These are phyloP conservation scores for Lerista edwardsae DNA, from an alignment of 2,797 vertebrate genomes.

Conservation along the genomic window DNA sequence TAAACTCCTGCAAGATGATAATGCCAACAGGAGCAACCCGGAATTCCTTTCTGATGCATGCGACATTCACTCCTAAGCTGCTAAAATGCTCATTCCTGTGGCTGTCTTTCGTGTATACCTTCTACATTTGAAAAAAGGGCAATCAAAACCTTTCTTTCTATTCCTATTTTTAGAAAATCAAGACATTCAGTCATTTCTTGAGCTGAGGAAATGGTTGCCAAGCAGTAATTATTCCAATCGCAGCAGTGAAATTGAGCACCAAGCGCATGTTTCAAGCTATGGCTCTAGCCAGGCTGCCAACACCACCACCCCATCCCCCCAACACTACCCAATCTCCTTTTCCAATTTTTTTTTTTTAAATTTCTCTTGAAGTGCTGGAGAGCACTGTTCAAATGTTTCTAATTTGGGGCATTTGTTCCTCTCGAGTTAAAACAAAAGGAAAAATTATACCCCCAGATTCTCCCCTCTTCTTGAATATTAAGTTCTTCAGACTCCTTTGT, in stretches of 20 bases:
- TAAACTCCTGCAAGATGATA: not conserved
- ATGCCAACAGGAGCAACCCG: not conserved
- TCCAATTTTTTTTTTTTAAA: constrained; percentile 39
- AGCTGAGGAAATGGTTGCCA: constrained; percentile 59
- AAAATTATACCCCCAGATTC: not conserved
- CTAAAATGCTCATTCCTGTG: not conserved
- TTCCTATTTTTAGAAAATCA: constrained; percentile 65
- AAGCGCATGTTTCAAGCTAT: constrained; percentile 51
- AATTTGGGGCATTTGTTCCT: constrained; percentile 66
- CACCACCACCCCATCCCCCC: not conserved
- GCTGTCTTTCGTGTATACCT: constrained; percentile 47
- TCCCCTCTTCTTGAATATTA: constrained; percentile 53
- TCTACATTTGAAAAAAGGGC: constrained; percentile 35
- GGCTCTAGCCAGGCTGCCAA: constrained; percentile 25
- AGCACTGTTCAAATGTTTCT: constrained; percentile 62
- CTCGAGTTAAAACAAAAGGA: constrained; percentile 58
- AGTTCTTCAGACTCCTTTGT: constrained; percentile 53
- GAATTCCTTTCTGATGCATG: not conserved
- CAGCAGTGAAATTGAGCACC: constrained; percentile 45
- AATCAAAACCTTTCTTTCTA: constrained; percentile 53
- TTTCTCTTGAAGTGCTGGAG: constrained; percentile 58
- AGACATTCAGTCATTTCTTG: constrained; percentile 56
- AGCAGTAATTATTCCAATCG: constrained; percentile 59
- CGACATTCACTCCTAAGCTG: not conserved
- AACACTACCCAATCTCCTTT: constrained; percentile 27